Conservation (phyloP, 2,888 invertebrate genomes). For the Epistrophe eligans region DNA sequence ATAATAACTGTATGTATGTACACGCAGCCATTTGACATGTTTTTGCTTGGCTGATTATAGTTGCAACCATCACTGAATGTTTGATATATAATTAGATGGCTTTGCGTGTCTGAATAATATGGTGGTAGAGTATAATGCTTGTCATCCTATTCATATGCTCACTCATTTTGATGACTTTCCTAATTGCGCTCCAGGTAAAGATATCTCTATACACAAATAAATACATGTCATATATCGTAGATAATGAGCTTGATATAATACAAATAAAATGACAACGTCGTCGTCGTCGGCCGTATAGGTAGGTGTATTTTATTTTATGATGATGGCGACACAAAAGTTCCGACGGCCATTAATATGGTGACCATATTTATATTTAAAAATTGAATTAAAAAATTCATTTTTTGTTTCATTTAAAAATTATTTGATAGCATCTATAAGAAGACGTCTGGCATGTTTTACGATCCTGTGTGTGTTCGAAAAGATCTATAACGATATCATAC, state of each 20-base stretch:
- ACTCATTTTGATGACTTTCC: slow-evolving; percentile 52
- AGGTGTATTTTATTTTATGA: slow-evolving; percentile 22
- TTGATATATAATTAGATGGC: slow-evolving; percentile 59
- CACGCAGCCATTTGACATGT: slow-evolving; percentile 17
- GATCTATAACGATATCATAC: too few species aligned
- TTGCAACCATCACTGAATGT: slow-evolving; percentile 34
- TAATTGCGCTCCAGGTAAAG: slow-evolving; percentile 37
- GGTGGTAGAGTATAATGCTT: slow-evolving; percentile 21
- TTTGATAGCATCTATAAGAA: too few species aligned
- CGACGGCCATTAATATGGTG: slow-evolving; percentile 13
- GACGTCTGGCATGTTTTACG: too few species aligned
- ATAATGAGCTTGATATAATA: slow-evolving; percentile 30
- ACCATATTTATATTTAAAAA: background rate
- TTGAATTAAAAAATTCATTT: background rate
- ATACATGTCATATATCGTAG: too few species aligned
- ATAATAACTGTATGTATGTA: background rate
- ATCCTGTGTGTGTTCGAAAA: too few species aligned
- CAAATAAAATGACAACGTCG: slow-evolving; percentile 58
- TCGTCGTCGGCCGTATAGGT: too few species aligned
- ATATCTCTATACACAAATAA: background rate
- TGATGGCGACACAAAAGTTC: slow-evolving; percentile 17
- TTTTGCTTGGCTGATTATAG: slow-evolving; percentile 39
- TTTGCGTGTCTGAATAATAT: slow-evolving; percentile 55
- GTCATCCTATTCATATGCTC: slow-evolving; percentile 52
- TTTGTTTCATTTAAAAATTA: too few species aligned